Percentiles rank a stretch among this genome's conserved stretches.
phyloP scores from a whole-genome alignment of 1,140 invertebrate genomes.

The Nasonia vitripennis region DNA sequence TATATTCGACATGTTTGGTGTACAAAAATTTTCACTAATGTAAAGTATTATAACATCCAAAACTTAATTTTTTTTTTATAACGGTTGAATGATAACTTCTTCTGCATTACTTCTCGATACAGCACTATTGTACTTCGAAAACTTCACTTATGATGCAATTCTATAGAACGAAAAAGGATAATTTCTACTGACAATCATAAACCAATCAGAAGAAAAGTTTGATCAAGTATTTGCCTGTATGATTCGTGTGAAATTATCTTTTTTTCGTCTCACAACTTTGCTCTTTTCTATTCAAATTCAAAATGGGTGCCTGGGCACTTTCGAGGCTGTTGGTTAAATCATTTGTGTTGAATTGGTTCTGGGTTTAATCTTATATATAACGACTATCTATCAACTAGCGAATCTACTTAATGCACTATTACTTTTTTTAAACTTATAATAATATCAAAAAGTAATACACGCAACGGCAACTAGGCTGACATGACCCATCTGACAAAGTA shows the following conservation, averaged over 20 bases:
- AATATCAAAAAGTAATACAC: background rate
- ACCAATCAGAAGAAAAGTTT: background rate
- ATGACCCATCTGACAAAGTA: background rate
- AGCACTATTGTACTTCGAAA: background rate
- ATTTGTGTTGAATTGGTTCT: slow-evolving; percentile 73
- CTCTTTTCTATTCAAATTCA: slow-evolving; percentile 54
- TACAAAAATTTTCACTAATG: background rate
- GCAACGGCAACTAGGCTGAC: too few species aligned
- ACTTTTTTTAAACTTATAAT: background rate
- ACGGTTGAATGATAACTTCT: background rate
- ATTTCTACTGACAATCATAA: background rate
- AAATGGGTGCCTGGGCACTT: slow-evolving; percentile 63
- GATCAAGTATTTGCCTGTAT: background rate
- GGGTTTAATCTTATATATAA: slow-evolving; percentile 61
- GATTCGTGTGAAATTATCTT: background rate
- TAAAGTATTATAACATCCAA: background rate
- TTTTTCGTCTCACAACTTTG: slow-evolving; percentile 53
- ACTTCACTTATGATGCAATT: background rate
- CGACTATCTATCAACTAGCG: background rate
- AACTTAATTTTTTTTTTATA: background rate
- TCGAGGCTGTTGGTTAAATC: slow-evolving; percentile 70
- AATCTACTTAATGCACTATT: background rate
- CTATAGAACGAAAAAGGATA: slow-evolving; percentile 26
- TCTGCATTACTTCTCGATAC: slow-evolving; percentile 22
- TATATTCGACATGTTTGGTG: background rate